Evolutionary conservation across 2,888 invertebrate genomes (phyloP).

Genomic region (Eubasilissa splendida): DNA sequence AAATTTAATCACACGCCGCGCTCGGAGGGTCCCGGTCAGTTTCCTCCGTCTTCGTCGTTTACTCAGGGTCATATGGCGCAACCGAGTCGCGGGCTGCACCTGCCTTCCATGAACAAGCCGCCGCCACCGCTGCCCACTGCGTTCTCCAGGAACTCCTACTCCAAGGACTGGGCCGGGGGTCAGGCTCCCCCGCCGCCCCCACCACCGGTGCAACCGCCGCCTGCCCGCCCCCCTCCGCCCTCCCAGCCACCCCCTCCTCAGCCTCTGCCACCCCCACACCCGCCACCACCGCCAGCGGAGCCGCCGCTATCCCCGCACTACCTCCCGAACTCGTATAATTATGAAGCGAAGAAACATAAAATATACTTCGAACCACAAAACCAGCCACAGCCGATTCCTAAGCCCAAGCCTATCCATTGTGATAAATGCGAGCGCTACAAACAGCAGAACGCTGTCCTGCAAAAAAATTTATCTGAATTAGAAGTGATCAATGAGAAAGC

Average conservation of each 20-base stretch:
- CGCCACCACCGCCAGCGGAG: background rate
- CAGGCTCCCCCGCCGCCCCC: background rate
- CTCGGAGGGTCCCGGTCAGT: background rate
- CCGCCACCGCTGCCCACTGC: constrained; percentile 1
- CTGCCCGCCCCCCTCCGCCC: background rate
- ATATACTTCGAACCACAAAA: background rate
- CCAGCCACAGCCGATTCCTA: background rate
- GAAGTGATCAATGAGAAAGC: background rate
- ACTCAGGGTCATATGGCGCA: background rate
- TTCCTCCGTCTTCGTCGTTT: background rate
- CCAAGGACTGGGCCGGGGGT: too few species aligned
- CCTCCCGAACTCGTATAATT: background rate
- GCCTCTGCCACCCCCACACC: background rate
- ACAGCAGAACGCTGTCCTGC: background rate
- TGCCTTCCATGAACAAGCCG: constrained; percentile 2
- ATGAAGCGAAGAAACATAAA: background rate
- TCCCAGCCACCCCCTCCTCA: background rate
- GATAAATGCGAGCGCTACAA: background rate
- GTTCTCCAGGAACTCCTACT: too few species aligned
- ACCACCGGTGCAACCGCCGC: background rate
- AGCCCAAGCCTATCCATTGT: background rate
- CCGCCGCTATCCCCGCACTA: background rate
- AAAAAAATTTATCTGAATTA: background rate
- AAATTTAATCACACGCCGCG: background rate
- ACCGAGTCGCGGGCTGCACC: background rate